These are phyloP conservation scores for Indicator maculatus DNA, from an alignment of 2,113 vertebrate species.

Conservation along the genomic window DNA sequence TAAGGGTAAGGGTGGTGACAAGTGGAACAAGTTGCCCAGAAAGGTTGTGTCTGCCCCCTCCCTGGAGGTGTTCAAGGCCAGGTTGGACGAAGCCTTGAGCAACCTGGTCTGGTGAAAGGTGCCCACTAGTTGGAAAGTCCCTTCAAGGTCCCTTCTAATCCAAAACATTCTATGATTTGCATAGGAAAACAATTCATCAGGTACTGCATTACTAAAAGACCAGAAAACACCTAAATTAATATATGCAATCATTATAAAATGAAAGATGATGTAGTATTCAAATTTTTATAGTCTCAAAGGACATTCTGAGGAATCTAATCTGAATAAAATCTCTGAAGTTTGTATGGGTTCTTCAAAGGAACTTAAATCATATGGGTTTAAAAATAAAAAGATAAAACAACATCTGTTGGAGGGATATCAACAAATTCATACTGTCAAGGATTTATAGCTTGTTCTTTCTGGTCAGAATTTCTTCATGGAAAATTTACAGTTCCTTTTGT, in stretches of 20 bases:
- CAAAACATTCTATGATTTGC: too few species aligned
- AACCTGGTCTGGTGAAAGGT: too few species aligned
- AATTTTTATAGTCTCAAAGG: not conserved
- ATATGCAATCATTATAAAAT: not conserved
- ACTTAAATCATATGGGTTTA: not conserved
- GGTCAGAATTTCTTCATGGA: not conserved
- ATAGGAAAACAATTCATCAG: not conserved
- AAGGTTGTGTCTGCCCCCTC: too few species aligned
- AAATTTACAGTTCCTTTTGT: not conserved
- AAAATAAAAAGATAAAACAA: not conserved
- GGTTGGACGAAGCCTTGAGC: too few species aligned
- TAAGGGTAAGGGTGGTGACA: too few species aligned
- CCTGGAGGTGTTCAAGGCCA: too few species aligned
- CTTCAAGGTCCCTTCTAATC: too few species aligned
- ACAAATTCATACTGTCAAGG: not conserved
- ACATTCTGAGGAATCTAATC: not conserved
- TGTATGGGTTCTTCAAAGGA: not conserved
- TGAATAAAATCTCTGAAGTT: not conserved
- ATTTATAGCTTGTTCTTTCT: not conserved
- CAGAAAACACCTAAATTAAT: not conserved
- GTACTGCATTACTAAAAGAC: not conserved
- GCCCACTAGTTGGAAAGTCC: too few species aligned
- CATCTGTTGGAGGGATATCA: not conserved
- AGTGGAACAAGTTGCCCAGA: too few species aligned
- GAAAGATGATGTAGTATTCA: not conserved